These are phyloP conservation scores for Drosophila quadrilineata DNA, from an alignment of 1,140 invertebrate species.

Conservation along the genomic window DNA sequence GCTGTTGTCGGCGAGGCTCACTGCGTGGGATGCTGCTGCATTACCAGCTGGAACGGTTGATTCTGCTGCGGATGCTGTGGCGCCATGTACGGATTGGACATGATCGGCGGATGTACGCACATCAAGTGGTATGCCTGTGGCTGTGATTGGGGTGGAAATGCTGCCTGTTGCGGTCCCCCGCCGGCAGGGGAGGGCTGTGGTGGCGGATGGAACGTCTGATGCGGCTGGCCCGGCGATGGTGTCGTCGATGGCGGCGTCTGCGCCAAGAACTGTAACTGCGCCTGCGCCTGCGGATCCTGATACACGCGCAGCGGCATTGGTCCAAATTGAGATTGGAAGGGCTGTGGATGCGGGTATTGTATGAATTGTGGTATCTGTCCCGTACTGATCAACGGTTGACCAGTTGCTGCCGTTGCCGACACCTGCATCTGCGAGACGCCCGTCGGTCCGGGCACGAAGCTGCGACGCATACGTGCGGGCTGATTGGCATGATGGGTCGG, in stretches of 20 bases:
- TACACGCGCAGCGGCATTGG: conserved; percentile 85
- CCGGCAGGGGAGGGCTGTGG: conserved; percentile 84
- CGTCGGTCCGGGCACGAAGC: conserved; percentile 83
- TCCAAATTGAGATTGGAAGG: conserved; percentile 82
- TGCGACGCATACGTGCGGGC: conserved; percentile 62
- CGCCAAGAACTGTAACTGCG: conserved; percentile 84
- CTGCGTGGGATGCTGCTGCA: conserved; percentile 78
- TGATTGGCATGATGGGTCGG: conserved; percentile 81
- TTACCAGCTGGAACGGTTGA: conserved; percentile 70
- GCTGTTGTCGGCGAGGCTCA: conserved; percentile 41
- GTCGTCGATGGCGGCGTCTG: conserved; percentile 85
- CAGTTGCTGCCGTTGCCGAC: conserved; percentile 88
- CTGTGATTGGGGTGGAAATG: conserved; percentile 73
- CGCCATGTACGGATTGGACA: conserved; percentile 70
- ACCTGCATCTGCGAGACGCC: conserved; percentile 87
- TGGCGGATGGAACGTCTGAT: conserved; percentile 84
- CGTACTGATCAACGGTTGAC: conserved; percentile 90
- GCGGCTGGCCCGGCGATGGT: conserved; percentile 85
- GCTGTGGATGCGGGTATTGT: conserved; percentile 85
- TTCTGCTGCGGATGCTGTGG: conserved; percentile 74
- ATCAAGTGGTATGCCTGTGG: conserved; percentile 82
- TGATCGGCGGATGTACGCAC: conserved; percentile 82
- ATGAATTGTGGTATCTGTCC: conserved; percentile 85
- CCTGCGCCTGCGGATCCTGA: conserved; percentile 83
- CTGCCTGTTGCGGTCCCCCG: conserved; percentile 80